Base-by-base conservation (phyloP, 2,113 vertebrate genomes). In the Psittacus erithacus region DNA sequence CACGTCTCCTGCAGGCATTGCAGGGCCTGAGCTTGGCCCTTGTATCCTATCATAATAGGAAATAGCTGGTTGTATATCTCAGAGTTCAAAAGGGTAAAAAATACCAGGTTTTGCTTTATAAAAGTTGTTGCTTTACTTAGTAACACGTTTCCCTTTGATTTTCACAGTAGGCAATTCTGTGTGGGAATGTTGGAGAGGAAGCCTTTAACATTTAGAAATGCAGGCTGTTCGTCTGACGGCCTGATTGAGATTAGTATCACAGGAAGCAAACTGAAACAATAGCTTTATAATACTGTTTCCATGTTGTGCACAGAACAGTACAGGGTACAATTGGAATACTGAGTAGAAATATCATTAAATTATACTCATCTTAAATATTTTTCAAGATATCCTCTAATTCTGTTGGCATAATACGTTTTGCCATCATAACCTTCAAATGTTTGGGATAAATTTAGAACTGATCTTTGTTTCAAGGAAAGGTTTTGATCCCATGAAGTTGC, bases 211-310 rank as follows among this genome's bases (percentile, higher is more conserved):
- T 95, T 97, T 96, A 97, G 97, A 97, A 97, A 97, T 90, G 90
- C 95, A 96, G 97, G 97, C 97, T 97, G 95, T 94, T 96, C 87
- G 96, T 97, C 96, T 96, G 94, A 95, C 67, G 92, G 95, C 95
- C 68, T 96, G 83, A 97, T 87, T 96, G 97, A 98, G 98, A 98
- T 98, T 97, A 95, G 31, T 97, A 98, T 98, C 98, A 69, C 98
- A 98, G 98, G 98, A 98, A 98, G 96, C 96, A 85, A 97, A 97
- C 95, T 95, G 88, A 94, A 98, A 98, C 98, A 98, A 98, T 98
- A 80, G 98, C 97, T 97, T 97, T 97, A 97, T 97, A 98, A 97
- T 97, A 96, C 94, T 70, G 95, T 97, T 97, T 97, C 98, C 97
- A 98, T 94, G 86, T 97, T 97, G 96, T 91, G 86, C 95, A 57